Evolutionary conservation across 2,113 vertebrate species (phyloP).

Genomic region (Gymnobelideus leadbeateri): DNA sequence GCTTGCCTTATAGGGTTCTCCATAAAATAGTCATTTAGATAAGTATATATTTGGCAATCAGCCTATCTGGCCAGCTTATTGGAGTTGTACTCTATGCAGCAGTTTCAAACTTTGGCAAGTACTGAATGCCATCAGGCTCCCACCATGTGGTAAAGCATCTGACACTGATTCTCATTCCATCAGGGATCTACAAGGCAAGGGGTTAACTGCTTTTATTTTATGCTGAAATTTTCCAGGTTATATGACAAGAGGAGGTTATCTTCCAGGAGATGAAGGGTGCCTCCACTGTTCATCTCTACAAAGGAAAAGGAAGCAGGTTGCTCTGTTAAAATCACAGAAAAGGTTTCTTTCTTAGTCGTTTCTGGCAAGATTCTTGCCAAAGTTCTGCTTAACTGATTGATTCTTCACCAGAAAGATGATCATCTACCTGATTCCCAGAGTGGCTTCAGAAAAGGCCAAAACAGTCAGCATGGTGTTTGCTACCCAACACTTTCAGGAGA

Average conservation of each 20-base stretch:
- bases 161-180: not conserved
- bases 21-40: not conserved
- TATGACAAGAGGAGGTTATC: not conserved
- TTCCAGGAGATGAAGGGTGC: not conserved
- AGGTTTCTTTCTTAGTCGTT: not conserved
- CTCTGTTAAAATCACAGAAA: no score
- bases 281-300: not conserved
- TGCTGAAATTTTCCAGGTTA: not conserved
- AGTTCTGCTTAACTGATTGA: not conserved
- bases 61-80: not conserved
- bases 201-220: not conserved
- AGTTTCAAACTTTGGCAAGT: not conserved
- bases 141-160: not conserved
- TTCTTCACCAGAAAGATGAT: not conserved
- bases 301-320: not conserved
- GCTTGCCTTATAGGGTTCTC: not conserved
- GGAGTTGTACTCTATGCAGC: not conserved
- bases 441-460: not conserved
- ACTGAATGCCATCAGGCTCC: not conserved
- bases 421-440: not conserved
- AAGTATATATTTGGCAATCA: not conserved
- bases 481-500: not conserved
- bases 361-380: not conserved
- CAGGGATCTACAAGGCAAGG: not conserved
- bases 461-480: not conserved